Percentiles rank a stretch among this genome's conserved stretches.
phyloP scores from a whole-genome alignment of 2,797 vertebrate species.

The Muscicapa striata region DNA sequence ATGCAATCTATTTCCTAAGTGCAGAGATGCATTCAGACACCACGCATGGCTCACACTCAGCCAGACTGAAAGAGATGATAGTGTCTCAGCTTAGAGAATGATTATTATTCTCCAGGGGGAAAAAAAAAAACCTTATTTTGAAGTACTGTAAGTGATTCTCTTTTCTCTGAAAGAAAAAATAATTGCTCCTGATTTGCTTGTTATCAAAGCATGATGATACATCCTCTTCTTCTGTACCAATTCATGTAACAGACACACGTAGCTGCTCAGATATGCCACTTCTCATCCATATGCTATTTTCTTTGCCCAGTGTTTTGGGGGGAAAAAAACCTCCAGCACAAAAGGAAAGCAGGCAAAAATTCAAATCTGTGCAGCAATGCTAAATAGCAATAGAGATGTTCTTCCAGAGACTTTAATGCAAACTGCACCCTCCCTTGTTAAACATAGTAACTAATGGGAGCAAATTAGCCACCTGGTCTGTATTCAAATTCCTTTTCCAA shows the following conservation, averaged over 20 bases:
- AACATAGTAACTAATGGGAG: slow-evolving; percentile 20
- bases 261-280: not conserved
- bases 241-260: not conserved
- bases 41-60: not conserved
- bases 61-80: not conserved
- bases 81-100: not conserved
- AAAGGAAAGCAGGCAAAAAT: not conserved
- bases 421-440: slow-evolving; percentile 10
- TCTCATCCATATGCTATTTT: not conserved
- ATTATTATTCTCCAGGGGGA: not conserved
- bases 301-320: not conserved
- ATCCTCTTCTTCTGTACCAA: not conserved
- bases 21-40: not conserved
- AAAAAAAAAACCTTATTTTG: not conserved
- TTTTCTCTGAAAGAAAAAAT: not conserved
- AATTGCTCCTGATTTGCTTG: slow-evolving; percentile 34
- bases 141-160: slow-evolving; percentile 16
- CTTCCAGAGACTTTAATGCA: slow-evolving; percentile 6
- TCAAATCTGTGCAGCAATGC: not conserved
- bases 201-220: slow-evolving; percentile 34
- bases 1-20: not conserved
- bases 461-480: slow-evolving; percentile 52
- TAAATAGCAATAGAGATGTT: slow-evolving; percentile 17
- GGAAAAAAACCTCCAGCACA: not conserved
- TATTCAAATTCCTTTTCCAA: slow-evolving; percentile 17